Percentiles rank a stretch among this genome's conserved stretches.
Conservation (phyloP, 2,797 vertebrate genomes). For the Myotis vivesi region DNA sequence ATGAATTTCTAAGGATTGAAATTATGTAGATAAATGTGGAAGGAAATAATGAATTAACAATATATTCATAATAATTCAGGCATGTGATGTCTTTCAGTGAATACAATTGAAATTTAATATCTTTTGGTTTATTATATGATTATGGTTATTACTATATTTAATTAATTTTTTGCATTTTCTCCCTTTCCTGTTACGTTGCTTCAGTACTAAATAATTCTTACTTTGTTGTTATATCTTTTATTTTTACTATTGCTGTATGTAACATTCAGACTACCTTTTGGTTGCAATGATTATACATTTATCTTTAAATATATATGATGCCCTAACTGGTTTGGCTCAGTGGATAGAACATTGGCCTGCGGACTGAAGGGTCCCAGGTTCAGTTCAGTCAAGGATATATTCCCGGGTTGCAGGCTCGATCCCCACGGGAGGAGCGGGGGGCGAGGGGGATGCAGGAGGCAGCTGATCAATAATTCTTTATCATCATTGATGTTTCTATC, state of each 20-base stretch:
- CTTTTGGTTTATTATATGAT: slow-evolving; percentile 30
- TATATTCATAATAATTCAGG: neutral
- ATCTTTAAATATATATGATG: slow-evolving; percentile 79
- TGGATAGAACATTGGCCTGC: no score
- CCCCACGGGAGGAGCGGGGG: no score
- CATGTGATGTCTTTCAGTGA: slow-evolving; percentile 38
- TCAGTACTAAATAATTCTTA: slow-evolving; percentile 46
- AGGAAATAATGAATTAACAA: neutral
- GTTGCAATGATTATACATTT: slow-evolving; percentile 89
- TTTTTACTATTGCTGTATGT: neutral
- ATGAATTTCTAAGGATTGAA: slow-evolving; percentile 12
- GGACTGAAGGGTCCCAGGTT: no score
- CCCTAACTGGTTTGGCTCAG: no score
- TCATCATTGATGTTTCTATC: no score
- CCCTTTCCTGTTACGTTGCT: slow-evolving; percentile 53
- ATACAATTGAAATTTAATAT: slow-evolving; percentile 9
- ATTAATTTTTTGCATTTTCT: slow-evolving; percentile 54
- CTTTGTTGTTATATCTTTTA: slow-evolving; percentile 15
- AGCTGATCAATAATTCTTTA: no score
- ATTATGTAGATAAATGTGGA: slow-evolving; percentile 15
- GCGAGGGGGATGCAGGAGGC: no score
- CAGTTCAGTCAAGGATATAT: no score
- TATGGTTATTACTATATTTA: slow-evolving; percentile 37
- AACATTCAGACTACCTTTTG: slow-evolving; percentile 76
- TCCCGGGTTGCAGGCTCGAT: no score